Percentiles rank a stretch among this genome's conserved stretches.
These are phyloP conservation scores for Sussaba pulchella DNA, from an alignment of 2,888 invertebrate genomes.

Conservation along the genomic window DNA sequence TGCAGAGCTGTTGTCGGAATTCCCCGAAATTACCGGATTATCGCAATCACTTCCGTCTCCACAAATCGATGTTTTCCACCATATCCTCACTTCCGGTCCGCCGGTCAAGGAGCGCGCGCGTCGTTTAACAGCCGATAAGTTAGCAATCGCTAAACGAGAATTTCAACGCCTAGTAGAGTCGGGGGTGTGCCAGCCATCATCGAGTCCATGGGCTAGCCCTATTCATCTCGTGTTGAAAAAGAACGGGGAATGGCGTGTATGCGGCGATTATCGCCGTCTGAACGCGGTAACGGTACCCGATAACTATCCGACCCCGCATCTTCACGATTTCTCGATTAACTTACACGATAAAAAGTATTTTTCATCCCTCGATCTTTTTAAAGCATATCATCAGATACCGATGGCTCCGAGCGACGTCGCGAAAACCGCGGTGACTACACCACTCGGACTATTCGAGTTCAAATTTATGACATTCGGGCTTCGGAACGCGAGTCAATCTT, in stretches of 20 bases:
- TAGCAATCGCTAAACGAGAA: conserved; percentile 74
- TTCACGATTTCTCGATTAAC: too few species aligned
- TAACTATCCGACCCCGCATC: too few species aligned
- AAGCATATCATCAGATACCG: too few species aligned
- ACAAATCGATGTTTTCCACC: conserved; percentile 66
- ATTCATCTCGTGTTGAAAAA: conserved; percentile 74
- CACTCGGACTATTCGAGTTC: too few species aligned
- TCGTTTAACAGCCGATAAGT: conserved; percentile 75
- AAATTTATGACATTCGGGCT: too few species aligned
- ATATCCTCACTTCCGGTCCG: conserved; percentile 77
- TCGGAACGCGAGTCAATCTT: too few species aligned
- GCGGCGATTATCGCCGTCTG: too few species aligned
- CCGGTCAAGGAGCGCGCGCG: conserved; percentile 75
- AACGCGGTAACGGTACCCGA: too few species aligned
- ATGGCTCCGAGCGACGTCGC: too few species aligned
- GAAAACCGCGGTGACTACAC: too few species aligned
- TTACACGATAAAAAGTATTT: too few species aligned
- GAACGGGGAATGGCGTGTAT: too few species aligned
- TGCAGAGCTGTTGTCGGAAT: not conserved
- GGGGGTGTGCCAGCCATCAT: conserved; percentile 81
- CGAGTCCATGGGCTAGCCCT: conserved; percentile 80
- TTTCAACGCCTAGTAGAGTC: conserved; percentile 75
- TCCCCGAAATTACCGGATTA: not conserved
- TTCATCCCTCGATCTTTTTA: conserved; percentile 70
- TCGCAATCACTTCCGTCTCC: not conserved